phyloP scores from a whole-genome alignment of 2,113 vertebrate species.

The Zeus faber region DNA sequence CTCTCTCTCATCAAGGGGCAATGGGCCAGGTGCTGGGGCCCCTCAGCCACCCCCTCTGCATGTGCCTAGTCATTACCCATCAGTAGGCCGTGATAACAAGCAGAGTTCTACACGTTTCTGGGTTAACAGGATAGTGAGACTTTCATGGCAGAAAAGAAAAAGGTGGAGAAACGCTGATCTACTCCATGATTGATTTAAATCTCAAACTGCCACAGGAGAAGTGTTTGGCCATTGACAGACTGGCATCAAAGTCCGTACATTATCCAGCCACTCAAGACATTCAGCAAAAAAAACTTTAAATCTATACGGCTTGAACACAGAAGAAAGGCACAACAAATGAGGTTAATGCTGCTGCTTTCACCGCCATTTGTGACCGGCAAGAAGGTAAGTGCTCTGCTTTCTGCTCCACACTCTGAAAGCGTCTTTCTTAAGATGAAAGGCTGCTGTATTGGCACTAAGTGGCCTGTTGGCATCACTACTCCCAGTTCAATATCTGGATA shows the following conservation, averaged over 20 bases:
- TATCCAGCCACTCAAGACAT: neutral
- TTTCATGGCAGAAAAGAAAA: no score
- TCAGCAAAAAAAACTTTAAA: neutral
- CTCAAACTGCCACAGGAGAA: no score
- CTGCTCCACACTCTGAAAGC: conserved; percentile 24
- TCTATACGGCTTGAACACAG: conserved; percentile 5
- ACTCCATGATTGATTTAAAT: no score
- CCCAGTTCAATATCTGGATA: conserved; percentile 28
- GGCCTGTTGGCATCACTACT: conserved; percentile 37
- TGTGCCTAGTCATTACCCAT: no score
- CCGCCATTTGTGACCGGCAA: conserved; percentile 48
- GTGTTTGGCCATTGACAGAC: neutral
- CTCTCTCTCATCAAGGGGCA: no score
- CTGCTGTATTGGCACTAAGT: conserved; percentile 48
- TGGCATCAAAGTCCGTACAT: neutral
- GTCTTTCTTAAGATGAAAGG: conserved; percentile 46
- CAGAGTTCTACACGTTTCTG: no score
- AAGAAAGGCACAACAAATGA: conserved; percentile 27
- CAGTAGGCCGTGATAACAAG: no score
- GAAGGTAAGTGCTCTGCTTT: conserved; percentile 50
- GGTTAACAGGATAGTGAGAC: no score
- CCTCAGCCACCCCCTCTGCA: no score
- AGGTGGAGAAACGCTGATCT: no score
- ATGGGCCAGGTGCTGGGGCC: no score
- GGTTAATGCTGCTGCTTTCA: conserved; percentile 27